phyloP scores from a whole-genome alignment of 2,888 invertebrate genomes.

The Synanthedon myopaeformis region DNA sequence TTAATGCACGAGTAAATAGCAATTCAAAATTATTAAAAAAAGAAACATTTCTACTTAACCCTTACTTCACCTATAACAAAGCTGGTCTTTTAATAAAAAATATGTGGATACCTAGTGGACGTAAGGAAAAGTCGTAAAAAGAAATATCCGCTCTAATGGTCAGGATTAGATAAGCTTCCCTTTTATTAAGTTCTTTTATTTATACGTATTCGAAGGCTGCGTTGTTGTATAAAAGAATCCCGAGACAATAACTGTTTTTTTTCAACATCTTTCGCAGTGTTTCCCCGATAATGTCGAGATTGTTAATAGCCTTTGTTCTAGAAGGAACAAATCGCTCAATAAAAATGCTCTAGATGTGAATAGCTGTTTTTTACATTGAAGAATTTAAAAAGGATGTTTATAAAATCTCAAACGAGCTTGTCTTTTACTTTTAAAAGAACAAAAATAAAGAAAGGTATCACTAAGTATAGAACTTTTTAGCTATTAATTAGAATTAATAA shows the following conservation, averaged over 20 bases:
- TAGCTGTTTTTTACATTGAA: slow-evolving; percentile 8
- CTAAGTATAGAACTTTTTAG: too few relatives aligned
- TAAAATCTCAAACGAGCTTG: too few relatives aligned
- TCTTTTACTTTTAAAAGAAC: too few relatives aligned
- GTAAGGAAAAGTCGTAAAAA: slow-evolving; percentile 11
- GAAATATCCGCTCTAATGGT: slow-evolving; percentile 17
- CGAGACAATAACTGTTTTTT: slow-evolving; percentile 21
- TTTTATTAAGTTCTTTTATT: slow-evolving; percentile 21
- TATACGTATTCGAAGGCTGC: slow-evolving; percentile 11
- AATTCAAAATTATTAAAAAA: too few relatives aligned
- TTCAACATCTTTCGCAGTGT: slow-evolving; percentile 12
- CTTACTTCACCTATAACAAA: background rate
- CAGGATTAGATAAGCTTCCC: slow-evolving; percentile 23
- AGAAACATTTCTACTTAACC: too few relatives aligned
- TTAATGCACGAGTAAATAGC: too few relatives aligned
- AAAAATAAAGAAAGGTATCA: too few relatives aligned
- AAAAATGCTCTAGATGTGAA: slow-evolving; percentile 7
- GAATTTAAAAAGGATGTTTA: too few relatives aligned
- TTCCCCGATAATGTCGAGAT: slow-evolving; percentile 14
- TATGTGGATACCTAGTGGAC: slow-evolving; percentile 2
- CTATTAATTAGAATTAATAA: too few relatives aligned
- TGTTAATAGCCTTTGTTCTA: slow-evolving; percentile 16
- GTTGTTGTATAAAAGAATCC: slow-evolving; percentile 8
- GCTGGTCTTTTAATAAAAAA: background rate
- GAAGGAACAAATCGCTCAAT: slow-evolving; percentile 20